Conservation (phyloP, 53 echinoderm and acorn worm genomes). For the Paracentrotus lividus region DNA sequence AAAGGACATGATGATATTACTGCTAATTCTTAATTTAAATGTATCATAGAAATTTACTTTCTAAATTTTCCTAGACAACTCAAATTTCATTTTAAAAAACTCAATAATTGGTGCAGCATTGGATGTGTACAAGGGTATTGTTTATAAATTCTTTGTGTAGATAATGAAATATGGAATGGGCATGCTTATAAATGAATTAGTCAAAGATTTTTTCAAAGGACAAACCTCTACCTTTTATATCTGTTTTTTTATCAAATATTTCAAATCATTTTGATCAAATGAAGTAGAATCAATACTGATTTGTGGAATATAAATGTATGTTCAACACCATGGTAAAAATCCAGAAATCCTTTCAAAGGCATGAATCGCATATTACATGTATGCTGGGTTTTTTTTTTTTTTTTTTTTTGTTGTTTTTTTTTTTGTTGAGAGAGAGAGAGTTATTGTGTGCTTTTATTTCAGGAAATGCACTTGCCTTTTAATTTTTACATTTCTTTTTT, state of each 20-base stretch:
- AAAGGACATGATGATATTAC: not conserved
- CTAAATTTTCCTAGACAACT: not conserved
- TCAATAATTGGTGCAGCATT: not conserved
- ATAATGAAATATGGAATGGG: not conserved
- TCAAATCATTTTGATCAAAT: too few relatives aligned
- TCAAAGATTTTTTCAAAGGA: too few relatives aligned
- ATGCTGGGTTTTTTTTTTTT: too few relatives aligned
- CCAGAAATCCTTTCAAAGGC: not conserved
- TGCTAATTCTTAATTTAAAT: not conserved
- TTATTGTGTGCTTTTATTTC: not conserved
- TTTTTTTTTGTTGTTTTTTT: not conserved
- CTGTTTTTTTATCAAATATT: too few relatives aligned
- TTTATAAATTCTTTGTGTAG: not conserved
- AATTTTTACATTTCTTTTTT: not conserved
- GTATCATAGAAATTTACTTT: not conserved
- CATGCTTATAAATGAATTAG: too few relatives aligned
- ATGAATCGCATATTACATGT: not conserved
- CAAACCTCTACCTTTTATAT: too few relatives aligned
- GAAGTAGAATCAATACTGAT: too few relatives aligned
- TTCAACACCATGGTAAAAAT: not conserved
- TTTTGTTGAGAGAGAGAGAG: too few relatives aligned
- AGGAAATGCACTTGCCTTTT: not conserved
- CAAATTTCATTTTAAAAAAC: not conserved
- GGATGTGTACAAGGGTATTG: not conserved
- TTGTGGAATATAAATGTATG: not conserved